Base-by-base conservation (phyloP, 2,113 vertebrate species). In the Tinamus guttatus region DNA sequence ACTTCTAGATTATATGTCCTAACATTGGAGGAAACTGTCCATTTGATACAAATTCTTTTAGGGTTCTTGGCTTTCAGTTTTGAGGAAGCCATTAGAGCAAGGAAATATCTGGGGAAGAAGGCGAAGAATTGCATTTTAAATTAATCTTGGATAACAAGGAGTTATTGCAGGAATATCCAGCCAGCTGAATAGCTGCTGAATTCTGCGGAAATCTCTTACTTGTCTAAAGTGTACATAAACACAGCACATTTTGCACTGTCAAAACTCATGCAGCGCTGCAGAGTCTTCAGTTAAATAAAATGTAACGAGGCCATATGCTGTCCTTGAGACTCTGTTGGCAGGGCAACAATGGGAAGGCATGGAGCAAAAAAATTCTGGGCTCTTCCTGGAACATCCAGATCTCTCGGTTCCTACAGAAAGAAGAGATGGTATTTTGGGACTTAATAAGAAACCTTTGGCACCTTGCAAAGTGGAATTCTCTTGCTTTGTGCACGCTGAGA, bases 331-430 rank as follows among this genome's bases (percentile, higher is more conserved):
- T 94, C 77, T 76, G 62, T 27, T 96, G 94, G 96, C 96, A 96
- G 69, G 25, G 16, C 54, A 89, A 95, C 87, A 93, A 96, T 94
- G 67, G 70, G 36, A 93, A 94, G 77, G 47, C 68, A 86, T 67
- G 78, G 73, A 93, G 62, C 47, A 94, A 87, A 96, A 90, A 68
- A 88, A 74, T 36, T 92, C 81, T 60, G 63, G 89, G 75, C 81
- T 95, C 89, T 97, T 95, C 93, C 89, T 94, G 91, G 94, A 94
- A 96, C 93, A 77, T 36, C 52, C 91, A 84, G 94, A 96, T 96
- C 87, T 43, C 54, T 94, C 78, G 58, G 93, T 77, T 92, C 87
- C 81, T 93, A 83, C 0, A 0, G 81, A 89, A 95, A 87, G 49
- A 75, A 80, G 59, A 40, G 67, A 82, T 65, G 88, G 52, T 94